phyloP scores from a whole-genome alignment of 2,888 invertebrate genomes.

The Idaea dimidiata region DNA sequence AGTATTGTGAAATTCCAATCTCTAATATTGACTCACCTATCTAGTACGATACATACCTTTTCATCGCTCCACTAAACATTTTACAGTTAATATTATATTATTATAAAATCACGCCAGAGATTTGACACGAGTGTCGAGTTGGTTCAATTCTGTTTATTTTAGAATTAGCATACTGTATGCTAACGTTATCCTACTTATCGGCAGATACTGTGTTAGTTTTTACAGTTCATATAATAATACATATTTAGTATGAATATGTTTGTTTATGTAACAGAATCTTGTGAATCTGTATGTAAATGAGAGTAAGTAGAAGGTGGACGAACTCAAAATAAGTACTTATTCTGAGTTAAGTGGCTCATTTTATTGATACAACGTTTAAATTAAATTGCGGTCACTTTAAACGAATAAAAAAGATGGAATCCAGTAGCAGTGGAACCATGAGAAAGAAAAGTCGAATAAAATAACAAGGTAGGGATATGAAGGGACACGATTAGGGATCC shows the following conservation, averaged over 20 bases:
- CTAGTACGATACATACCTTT: constrained; percentile 42
- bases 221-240: constrained; percentile 61
- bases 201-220: constrained; percentile 58
- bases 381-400: constrained; percentile 66
- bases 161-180: constrained; percentile 58
- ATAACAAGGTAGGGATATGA: constrained; percentile 44
- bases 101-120: constrained; percentile 74
- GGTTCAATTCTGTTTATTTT: constrained; percentile 59
- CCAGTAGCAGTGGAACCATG: constrained; percentile 75
- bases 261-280: constrained; percentile 38
- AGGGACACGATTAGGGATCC: constrained; percentile 48
- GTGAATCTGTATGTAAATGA: constrained; percentile 30
- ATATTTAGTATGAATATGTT: constrained; percentile 40
- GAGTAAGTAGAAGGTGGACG: constrained; percentile 38
- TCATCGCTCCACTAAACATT: constrained; percentile 57
- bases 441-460: constrained; percentile 71
- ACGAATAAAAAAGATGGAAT: constrained; percentile 65
- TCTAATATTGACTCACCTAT: constrained; percentile 55
- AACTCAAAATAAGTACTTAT: constrained; percentile 38
- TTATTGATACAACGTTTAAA: constrained; percentile 67
- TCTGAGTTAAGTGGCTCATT: constrained; percentile 43
- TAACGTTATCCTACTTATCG: constrained; percentile 73
- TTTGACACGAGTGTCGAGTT: constrained; percentile 45
- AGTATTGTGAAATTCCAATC: constrained; percentile 59
- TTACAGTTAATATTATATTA: constrained; percentile 76